phyloP scores from a whole-genome alignment of 1,140 invertebrate genomes.

The Drosophila quadrilineata region DNA sequence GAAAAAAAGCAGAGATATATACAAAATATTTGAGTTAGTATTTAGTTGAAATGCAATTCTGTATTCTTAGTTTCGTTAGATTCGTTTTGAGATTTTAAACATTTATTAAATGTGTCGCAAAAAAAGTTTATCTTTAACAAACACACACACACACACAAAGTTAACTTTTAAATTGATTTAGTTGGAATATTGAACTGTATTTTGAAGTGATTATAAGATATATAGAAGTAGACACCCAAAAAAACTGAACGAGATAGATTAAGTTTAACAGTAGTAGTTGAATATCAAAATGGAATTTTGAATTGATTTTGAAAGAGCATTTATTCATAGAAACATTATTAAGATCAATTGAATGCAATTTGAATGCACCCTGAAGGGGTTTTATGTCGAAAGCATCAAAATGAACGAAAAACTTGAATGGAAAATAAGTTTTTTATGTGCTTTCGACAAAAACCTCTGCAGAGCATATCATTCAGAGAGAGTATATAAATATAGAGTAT shows the following conservation, averaged over 20 bases:
- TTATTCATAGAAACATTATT: conserved; percentile 14
- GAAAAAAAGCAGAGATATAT: conserved; percentile 77
- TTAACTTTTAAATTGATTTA: conserved; percentile 52
- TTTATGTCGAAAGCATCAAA: background rate
- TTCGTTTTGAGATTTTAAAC: conserved; percentile 11
- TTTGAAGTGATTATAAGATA: conserved; percentile 25
- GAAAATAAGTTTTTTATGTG: background rate
- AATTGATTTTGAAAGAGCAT: conserved; percentile 17
- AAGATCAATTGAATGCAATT: conserved; percentile 27
- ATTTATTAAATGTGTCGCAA: conserved; percentile 24
- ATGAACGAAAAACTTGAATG: no score
- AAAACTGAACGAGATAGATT: conserved; percentile 51
- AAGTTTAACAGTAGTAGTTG: conserved; percentile 42
- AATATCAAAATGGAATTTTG: conserved; percentile 19
- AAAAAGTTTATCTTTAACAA: conserved; percentile 25
- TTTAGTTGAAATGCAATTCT: conserved; percentile 51
- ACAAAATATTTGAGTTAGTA: conserved; percentile 75
- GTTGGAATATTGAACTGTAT: conserved; percentile 46
- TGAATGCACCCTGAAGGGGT: no score
- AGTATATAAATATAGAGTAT: conserved; percentile 3
- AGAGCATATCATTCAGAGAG: background rate
- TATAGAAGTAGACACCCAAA: conserved; percentile 63
- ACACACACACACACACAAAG: conserved; percentile 68
- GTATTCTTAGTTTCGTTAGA: conserved; percentile 39
- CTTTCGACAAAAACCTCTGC: conserved; percentile 31